These are phyloP conservation scores for Phrixothrix hirtus DNA, from an alignment of 2,888 invertebrate genomes.

Conservation along the genomic window DNA sequence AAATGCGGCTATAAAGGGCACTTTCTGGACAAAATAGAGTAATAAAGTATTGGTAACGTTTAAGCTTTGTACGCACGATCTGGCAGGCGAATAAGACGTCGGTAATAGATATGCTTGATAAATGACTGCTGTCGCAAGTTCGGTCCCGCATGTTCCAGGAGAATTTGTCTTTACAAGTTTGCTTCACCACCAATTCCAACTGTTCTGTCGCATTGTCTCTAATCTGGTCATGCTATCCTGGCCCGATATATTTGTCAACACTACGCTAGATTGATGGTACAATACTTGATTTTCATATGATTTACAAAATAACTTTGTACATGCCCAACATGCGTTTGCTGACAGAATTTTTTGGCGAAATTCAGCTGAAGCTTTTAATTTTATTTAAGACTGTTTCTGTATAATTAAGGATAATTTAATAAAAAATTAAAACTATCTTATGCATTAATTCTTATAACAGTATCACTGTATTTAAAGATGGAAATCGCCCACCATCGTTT, in stretches of 20 bases:
- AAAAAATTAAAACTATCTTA: neutral
- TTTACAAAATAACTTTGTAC: too few relatives aligned
- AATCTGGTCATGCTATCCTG: constrained; percentile 17
- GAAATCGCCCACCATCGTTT: too few relatives aligned
- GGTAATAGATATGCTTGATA: constrained; percentile 19
- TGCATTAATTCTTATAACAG: neutral
- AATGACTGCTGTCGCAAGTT: constrained; percentile 22
- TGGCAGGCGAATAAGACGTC: constrained; percentile 16
- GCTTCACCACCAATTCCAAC: constrained; percentile 15
- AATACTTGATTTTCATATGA: too few relatives aligned
- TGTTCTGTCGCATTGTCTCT: constrained; percentile 18
- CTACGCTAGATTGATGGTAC: constrained; percentile 15
- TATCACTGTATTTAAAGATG: neutral
- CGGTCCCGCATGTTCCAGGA: constrained; percentile 18
- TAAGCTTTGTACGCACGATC: constrained; percentile 4
- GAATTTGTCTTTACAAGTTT: constrained; percentile 25
- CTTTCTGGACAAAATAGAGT: neutral
- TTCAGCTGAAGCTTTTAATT: neutral
- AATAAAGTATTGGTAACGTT: constrained; percentile 1
- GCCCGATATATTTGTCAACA: constrained; percentile 25
- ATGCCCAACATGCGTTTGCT: too few relatives aligned
- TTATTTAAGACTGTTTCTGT: neutral
- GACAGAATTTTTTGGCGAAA: too few relatives aligned
- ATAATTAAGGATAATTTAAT: too few relatives aligned
- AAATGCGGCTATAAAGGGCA: neutral